Percentiles rank a stretch among this genome's conserved stretches.
These are phyloP conservation scores for Danio aesculapii DNA, from an alignment of 2,797 vertebrate species.

Conservation along the genomic window DNA sequence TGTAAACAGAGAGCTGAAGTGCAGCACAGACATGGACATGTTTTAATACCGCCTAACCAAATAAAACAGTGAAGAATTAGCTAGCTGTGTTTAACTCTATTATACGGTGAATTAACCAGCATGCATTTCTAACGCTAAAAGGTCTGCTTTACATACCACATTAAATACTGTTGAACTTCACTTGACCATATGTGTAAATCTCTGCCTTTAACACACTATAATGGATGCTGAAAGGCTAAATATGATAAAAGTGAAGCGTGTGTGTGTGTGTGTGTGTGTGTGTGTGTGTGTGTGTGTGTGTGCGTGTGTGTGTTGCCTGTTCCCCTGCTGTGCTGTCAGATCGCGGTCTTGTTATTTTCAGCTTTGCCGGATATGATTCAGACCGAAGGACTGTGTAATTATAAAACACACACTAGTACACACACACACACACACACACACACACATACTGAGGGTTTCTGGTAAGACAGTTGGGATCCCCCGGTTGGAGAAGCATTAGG, in stretches of 20 bases:
- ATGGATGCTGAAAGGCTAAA: neutral
- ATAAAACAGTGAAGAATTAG: no score
- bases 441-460: slow-evolving; percentile 67
- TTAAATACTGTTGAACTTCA: neutral
- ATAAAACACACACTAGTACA: slow-evolving; percentile 42
- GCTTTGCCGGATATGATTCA: slow-evolving; percentile 83
- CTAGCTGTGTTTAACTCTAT: no score
- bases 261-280: slow-evolving; percentile 46
- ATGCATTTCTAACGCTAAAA: no score
- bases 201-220: slow-evolving; percentile 1
- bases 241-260: slow-evolving; percentile 1
- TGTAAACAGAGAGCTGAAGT: no score
- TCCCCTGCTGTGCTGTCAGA: slow-evolving; percentile 73
- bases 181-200: neutral
- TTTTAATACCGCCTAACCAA: no score
- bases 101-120: no score
- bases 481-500: slow-evolving; percentile 41
- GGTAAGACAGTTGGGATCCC: slow-evolving; percentile 72
- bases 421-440: neutral
- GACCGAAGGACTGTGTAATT: slow-evolving; percentile 80
- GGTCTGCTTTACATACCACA: neutral
- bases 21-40: no score
- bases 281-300: no score
- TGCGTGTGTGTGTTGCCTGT: slow-evolving; percentile 11
- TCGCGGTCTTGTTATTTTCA: slow-evolving; percentile 83